Base-by-base conservation (phyloP, 2,113 vertebrate species). In the Paratilapia polleni region DNA sequence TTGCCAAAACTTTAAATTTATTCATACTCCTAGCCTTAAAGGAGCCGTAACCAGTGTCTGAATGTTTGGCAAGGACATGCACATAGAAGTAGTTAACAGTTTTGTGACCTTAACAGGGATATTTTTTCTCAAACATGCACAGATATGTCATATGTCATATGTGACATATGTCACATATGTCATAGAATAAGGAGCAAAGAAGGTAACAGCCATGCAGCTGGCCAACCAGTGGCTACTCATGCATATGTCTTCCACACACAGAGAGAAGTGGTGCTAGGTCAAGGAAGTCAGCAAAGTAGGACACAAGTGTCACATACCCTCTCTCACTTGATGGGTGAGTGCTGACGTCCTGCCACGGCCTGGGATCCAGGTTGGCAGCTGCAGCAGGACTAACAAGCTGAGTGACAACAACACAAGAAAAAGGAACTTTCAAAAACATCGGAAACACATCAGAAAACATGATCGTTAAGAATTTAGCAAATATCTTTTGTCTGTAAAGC, bases 301-400 rank as follows among this genome's bases (percentile, higher is more conserved):
- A 78, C 89, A 87, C 80, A 87, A 84, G 76, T 88, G 92, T 92
- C 94, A 91, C 86, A 88, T 78, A n/a, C 75, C 86, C 59, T 90
- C 61, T 74, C 38, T 41, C 15, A 49, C 78, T 82, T 89, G 92
- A 92, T 8, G 78, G 28, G 2, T 93, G 88, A 91, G 87, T 89
- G 89, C 76, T 91, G 91, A 88, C 86, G 66, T 85, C 74, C 66
- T 24, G 17, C 58, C n/a, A 31, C 52, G 81, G 84, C 57, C 74
- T 58, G 78, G 68, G 78, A 81, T 77, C 49, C 81, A 88, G 63
- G 80, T 58, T 90, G 87, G 80, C 89, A 91, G 87, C 83, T 78
- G 77, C 85, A 70, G 68, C 83, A 70, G 59, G 78, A 70, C 78
- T 56, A 77, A 86, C 82, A 80, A 80, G 58, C 73, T 60, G 61